Percentiles rank a stretch among this genome's conserved stretches.
Evolutionary conservation across 2,113 vertebrate genomes (phyloP).

Genomic region (Pardalotus punctatus): DNA sequence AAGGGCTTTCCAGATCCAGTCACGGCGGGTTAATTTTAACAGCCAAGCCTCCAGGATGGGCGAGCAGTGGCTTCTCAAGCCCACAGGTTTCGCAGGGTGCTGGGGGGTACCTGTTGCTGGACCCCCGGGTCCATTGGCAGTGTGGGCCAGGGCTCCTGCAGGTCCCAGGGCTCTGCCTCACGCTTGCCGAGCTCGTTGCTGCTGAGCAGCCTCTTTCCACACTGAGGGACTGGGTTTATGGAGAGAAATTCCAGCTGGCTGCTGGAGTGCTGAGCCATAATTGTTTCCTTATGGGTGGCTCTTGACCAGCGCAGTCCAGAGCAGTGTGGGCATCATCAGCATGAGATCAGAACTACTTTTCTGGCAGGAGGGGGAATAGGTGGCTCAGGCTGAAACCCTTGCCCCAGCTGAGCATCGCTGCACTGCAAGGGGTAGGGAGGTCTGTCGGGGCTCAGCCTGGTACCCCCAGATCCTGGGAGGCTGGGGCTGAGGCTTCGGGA

Average conservation of each 20-base stretch:
- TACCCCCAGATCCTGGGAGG: accelerated
- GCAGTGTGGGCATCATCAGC: neutral
- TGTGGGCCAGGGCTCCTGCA: accelerated
- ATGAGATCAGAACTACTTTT: neutral
- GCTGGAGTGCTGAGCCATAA: neutral
- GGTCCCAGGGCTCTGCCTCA: neutral
- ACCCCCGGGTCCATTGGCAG: accelerated
- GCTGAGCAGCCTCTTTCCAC: neutral
- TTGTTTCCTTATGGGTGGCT: conserved; percentile 17
- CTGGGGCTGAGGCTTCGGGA: neutral
- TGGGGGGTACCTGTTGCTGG: neutral
- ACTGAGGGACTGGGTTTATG: neutral
- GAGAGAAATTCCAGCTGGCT: conserved; percentile 4
- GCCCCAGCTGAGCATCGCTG: accelerated
- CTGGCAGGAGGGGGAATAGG: neutral
- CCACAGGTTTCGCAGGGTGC: accelerated
- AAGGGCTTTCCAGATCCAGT: conserved; percentile 13
- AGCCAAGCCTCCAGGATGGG: neutral
- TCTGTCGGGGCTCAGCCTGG: neutral
- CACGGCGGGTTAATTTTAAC: conserved; percentile 13
- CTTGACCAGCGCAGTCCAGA: neutral
- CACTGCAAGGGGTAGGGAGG: accelerated
- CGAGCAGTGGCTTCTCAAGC: neutral
- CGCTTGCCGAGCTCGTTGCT: accelerated
- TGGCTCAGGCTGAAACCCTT: neutral